Base-by-base conservation (phyloP, 2,888 invertebrate genomes). In the Nowickia ferox region DNA sequence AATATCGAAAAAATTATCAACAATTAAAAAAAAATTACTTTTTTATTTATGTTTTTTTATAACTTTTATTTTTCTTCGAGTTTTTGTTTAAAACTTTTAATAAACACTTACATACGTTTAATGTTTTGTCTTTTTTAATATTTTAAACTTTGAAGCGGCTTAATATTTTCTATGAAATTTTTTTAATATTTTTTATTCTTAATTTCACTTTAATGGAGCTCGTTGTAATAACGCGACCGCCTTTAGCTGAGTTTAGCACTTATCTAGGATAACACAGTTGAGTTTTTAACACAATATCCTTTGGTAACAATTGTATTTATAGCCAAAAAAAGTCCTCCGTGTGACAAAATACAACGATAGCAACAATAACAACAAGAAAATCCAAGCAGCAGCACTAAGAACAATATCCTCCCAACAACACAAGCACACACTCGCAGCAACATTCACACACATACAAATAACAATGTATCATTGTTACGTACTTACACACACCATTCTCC, bases 231-330 rank as follows among this genome's bases (percentile, higher is more conserved):
- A 83, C 84, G 81, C 90, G 91, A 88, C 81, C 89, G 89, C 68
- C 72, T 80, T 86, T 61, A 72, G 71, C 61, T 83, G 15, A 65
- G 53, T 13, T 68, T 59, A 46, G 79, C 88, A 89, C 88, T 88
- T 90, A 87, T 88, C 92, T 90, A 89, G 90, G 90, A 91, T 91
- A 90, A 90, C 89, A 83, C 91, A 89, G 88, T 91, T 89, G 89
- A 85, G 90, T 87, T 91, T 91, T 91, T 91, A 91, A 89, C 89
- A 87, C 76, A 57, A 88, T 88, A 88, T 91, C 89, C 89, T 90
- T 89, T 89, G 88, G 89, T 88, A 88, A 88, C 91, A 88, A 90
- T 91, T 89, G 92, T 92, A 92, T 91, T 91, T 91, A 91, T 91
- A 91, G 91, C 88, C 90, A 84, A 87, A 84, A 84, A 69, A 79